These are phyloP conservation scores for Rhizoglyphus robini DNA, from an alignment of 1,140 invertebrate species.

Conservation along the genomic window DNA sequence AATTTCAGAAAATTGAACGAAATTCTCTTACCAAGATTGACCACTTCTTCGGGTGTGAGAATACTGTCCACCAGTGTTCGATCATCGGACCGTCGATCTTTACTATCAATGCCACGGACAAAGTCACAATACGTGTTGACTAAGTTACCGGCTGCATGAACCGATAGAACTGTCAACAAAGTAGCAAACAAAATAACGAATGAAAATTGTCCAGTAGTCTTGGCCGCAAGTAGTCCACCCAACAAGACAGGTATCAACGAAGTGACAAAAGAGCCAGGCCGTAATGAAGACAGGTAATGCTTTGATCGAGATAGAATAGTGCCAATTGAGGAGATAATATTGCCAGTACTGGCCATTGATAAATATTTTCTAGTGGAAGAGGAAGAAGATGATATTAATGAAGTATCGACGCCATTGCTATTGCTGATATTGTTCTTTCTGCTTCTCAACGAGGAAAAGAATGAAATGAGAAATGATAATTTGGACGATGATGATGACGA, in stretches of 20 bases:
- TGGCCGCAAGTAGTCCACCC: slow-evolving; percentile 70
- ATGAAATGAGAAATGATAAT: too few species aligned
- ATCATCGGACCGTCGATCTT: slow-evolving; percentile 65
- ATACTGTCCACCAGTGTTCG: slow-evolving; percentile 80
- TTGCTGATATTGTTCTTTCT: too few species aligned
- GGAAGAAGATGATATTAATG: neutral
- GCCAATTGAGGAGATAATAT: neutral
- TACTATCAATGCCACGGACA: slow-evolving; percentile 77
- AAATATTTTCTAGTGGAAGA: neutral
- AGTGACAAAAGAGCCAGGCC: slow-evolving; percentile 82
- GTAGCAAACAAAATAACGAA: slow-evolving; percentile 62
- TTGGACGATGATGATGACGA: too few species aligned
- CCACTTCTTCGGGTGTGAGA: slow-evolving; percentile 61
- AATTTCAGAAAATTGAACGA: neutral
- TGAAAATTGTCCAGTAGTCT: slow-evolving; percentile 55
- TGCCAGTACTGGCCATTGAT: neutral
- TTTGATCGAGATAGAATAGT: slow-evolving; percentile 3
- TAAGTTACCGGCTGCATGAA: slow-evolving; percentile 89
- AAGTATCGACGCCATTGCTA: too few species aligned
- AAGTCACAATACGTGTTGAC: slow-evolving; percentile 94
- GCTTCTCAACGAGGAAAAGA: too few species aligned
- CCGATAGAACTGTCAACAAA: slow-evolving; percentile 66
- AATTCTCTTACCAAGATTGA: slow-evolving; percentile 45
- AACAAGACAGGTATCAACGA: slow-evolving; percentile 75
- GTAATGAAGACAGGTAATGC: slow-evolving; percentile 58